phyloP scores from a whole-genome alignment of 2,888 invertebrate genomes.

The Catocala fraxini region DNA sequence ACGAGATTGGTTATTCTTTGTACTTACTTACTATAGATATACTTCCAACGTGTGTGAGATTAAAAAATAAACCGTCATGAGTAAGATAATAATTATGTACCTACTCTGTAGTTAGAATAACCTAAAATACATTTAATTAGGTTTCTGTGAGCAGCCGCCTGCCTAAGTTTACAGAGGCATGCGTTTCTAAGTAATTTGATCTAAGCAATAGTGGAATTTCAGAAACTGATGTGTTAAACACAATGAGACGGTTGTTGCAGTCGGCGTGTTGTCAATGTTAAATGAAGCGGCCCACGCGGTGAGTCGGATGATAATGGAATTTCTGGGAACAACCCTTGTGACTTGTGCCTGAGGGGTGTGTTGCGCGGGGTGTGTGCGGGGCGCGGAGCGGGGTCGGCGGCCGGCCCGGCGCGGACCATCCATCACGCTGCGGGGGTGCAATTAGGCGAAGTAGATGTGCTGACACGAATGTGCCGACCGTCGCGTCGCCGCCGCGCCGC shows the following conservation, averaged over 20 bases:
- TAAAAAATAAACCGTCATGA: no score
- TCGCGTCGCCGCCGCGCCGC: slow-evolving; percentile 52
- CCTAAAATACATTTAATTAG: no score
- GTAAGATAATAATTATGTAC: no score
- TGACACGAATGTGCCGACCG: slow-evolving; percentile 76
- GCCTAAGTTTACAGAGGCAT: neutral
- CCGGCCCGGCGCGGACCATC: slow-evolving; percentile 65
- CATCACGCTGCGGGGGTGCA: slow-evolving; percentile 81
- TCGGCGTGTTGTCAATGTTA: slow-evolving; percentile 73
- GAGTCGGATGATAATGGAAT: slow-evolving; percentile 80
- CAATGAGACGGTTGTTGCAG: slow-evolving; percentile 60
- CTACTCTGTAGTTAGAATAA: no score
- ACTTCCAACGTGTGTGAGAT: no score
- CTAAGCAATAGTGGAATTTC: slow-evolving; percentile 55
- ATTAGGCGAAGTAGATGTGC: slow-evolving; percentile 81
- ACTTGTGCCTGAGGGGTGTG: slow-evolving; percentile 74
- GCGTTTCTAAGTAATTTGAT: slow-evolving; percentile 37
- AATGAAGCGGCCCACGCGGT: slow-evolving; percentile 66
- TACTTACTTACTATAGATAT: no score
- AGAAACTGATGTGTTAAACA: slow-evolving; percentile 56
- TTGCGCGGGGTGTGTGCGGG: slow-evolving; percentile 59
- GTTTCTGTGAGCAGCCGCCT: neutral
- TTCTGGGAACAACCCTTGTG: slow-evolving; percentile 85
- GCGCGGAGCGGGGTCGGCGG: slow-evolving; percentile 50
- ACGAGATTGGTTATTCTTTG: no score